These are phyloP conservation scores for Antennarius maculatus DNA, from an alignment of 2,797 vertebrate genomes.

Conservation along the genomic window DNA sequence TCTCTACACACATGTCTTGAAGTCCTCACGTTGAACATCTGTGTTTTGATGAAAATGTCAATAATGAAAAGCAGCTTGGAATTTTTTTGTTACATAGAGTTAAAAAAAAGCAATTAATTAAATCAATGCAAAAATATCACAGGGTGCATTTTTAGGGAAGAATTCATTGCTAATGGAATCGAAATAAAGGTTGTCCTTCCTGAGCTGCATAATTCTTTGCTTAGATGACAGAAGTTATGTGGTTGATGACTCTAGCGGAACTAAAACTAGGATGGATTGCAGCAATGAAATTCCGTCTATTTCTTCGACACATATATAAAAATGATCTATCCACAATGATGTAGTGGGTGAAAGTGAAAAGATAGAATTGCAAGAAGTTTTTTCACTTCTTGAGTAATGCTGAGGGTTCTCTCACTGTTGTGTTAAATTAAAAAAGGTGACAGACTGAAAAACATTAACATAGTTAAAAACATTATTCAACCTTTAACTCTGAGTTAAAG, in stretches of 20 bases:
- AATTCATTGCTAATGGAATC: slow-evolving; percentile 3
- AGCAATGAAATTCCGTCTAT: slow-evolving; percentile 15
- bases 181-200: slow-evolving; percentile 13
- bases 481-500: not conserved
- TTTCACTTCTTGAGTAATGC: slow-evolving; percentile 1
- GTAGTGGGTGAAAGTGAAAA: not conserved
- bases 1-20: slow-evolving; percentile 42
- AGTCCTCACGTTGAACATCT: slow-evolving; percentile 39
- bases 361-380: not conserved
- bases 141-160: not conserved
- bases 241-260: slow-evolving; percentile 5
- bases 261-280: slow-evolving; percentile 11
- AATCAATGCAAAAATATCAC: not conserved
- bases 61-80: slow-evolving; percentile 45
- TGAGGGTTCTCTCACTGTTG: not conserved
- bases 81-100: slow-evolving; percentile 16
- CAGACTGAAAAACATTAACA: no score
- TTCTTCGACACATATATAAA: slow-evolving; percentile 14
- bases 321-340: slow-evolving; percentile 16
- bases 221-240: slow-evolving; percentile 8
- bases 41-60: slow-evolving; percentile 30
- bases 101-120: not conserved
- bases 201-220: slow-evolving; percentile 1
- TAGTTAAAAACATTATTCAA: no score
- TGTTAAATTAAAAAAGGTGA: no score